Base-by-base conservation (phyloP, 2,797 vertebrate genomes). In the Parambassis ranga region DNA sequence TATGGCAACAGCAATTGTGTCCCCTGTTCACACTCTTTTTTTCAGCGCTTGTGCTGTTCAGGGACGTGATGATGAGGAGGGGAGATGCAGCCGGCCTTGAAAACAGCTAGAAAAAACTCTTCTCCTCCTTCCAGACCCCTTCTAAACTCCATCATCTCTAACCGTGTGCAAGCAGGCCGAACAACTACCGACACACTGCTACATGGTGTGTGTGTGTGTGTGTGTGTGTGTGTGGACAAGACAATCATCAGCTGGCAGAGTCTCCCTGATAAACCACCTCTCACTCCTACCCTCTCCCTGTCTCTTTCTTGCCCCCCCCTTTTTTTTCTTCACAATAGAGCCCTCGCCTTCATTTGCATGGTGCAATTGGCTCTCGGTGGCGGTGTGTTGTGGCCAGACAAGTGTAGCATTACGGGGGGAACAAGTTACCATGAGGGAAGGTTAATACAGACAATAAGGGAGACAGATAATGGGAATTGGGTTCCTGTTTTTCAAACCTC, bases 361-460 rank as follows among this genome's bases (percentile, higher is more conserved):
- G 94, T 92, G 93, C 94, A 94, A 95, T 95, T 95, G 94, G 93
- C 93, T 95, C 89, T 84, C 81, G 84, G 92, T 91, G 89, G 93
- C 93, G 82, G 94, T 93, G 94, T 95, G 95, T 93, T 94, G 90
- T 93, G 82, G 92, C 92, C 92, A 95, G 94, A 95, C 95, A 95
- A 96, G 94, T 96, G 94, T 96, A 96, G 94, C 94, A 94, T 94
- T 94, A 94, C 89, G 80, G 87, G 92, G 84, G 87, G 94, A 94
- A 94, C 94, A 95, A 94, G 94, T 94, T 94, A 93, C 93, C 91
- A 87, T 91, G 73, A 94, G 94, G 93, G 94, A 95, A 96, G 94
- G 95, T 96, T 95, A 95, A 94, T 86, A 84, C 91, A 92, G 93
- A 95, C 95, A 94, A 93, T 92, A 93, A 91, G 92, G 90, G 90